Evolutionary conservation across 2,888 invertebrate species (phyloP).

Genomic region (Hemaris fuciformis): DNA sequence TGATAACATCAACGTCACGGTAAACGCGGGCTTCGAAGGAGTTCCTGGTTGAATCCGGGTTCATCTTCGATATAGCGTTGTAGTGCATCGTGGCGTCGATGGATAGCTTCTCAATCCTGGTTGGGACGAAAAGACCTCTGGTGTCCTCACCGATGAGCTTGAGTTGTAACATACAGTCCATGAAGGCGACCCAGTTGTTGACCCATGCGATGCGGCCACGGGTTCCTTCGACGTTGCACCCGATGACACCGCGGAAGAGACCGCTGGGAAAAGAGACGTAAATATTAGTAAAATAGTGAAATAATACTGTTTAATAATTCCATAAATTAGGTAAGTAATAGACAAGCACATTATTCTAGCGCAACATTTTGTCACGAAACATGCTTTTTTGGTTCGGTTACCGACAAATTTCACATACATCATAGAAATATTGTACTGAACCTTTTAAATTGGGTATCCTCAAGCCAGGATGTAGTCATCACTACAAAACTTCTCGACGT

Average conservation of each 20-base stretch:
- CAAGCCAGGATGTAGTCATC: neutral
- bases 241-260: constrained; percentile 82
- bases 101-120: constrained; percentile 85
- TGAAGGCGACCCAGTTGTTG: constrained; percentile 92
- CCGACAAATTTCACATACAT: too few species aligned
- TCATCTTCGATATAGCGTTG: constrained; percentile 70
- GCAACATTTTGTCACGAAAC: neutral
- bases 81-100: constrained; percentile 85
- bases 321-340: too few species aligned
- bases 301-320: neutral
- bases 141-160: constrained; percentile 86
- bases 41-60: constrained; percentile 64
- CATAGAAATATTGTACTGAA: too few species aligned
- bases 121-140: constrained; percentile 87
- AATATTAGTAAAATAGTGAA: neutral
- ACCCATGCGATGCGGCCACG: constrained; percentile 84
- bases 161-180: constrained; percentile 94
- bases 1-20: constrained; percentile 74
- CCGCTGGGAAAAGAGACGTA: constrained; percentile 51
- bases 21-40: constrained; percentile 73
- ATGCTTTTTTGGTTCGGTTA: too few species aligned
- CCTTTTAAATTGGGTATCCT: too few species aligned
- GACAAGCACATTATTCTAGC: too few species aligned
- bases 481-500: too few species aligned
- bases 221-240: constrained; percentile 75